Evolutionary conservation across 2,888 invertebrate genomes (phyloP), one percentile per base, ranked within the genome.

Genomic region (Parnassius mnemosyne): DNA sequence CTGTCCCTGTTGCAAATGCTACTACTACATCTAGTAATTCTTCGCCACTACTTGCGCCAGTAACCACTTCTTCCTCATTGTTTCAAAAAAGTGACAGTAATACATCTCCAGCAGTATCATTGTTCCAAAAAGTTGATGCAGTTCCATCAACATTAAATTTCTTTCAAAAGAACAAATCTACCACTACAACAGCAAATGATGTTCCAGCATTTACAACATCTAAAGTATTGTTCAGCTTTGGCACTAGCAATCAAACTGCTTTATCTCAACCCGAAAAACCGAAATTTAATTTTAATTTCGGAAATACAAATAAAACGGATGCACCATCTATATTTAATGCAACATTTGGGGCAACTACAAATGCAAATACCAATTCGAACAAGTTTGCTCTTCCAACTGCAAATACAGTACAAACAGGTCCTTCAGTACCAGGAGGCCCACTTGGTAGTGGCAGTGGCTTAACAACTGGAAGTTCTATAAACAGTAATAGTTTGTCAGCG

Each of bases 261-360:
- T 54, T 71, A n/a, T 57, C 76, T 13, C 69, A 70, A 49, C 43
- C 69, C 2, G 85, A 82, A 7, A 82, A 81, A 61, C 79, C 82
- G 0, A 81, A 81, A 64, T 86, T 87, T 57, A 80, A 73, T 57
- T 89, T 89, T 56, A 72, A 71, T 10, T 88, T 89, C 63, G 78
- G 80, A 9, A 73, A 60, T 44, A 70, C 54, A 53, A 78, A 70
- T 54, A 74, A 76, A 65, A 65, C 73, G 11, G 78, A 80, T 43
- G 49, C 69, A 41, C 56, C 71, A 16, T 50, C 70, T 12, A 50
- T 72, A 43, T 80, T 77, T 66, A 75, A 72, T 55, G 57, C 73
- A 11, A 61, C 72, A 0, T 79, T 80, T 65, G 73, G 74, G 13
- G 66, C 70, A 43, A 59, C 72, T 11, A 56, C 68, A 47, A 70